Percentiles rank a stretch among this genome's conserved stretches.
phyloP scores from a whole-genome alignment of 2,888 invertebrate species.

The Dyspetes luteomarginatus region DNA sequence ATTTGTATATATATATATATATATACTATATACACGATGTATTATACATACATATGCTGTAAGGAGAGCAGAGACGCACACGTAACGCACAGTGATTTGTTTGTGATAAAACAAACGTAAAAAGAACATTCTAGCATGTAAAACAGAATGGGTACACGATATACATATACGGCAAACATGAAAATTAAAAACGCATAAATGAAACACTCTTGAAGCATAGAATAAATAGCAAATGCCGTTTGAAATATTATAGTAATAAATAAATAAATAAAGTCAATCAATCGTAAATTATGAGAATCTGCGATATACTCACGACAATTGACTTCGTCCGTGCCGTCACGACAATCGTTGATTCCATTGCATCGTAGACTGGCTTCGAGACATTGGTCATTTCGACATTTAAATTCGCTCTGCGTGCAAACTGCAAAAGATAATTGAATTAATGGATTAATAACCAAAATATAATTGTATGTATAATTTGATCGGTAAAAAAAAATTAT shows the following conservation, averaged over 20 bases:
- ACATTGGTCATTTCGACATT: constrained; percentile 87
- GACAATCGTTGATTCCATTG: constrained; percentile 85
- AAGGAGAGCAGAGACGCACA: constrained; percentile 26
- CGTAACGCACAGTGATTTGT: constrained; percentile 18
- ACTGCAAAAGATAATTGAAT: constrained; percentile 79
- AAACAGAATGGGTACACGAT: constrained; percentile 14
- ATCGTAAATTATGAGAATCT: constrained; percentile 17
- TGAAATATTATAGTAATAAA: constrained; percentile 12
- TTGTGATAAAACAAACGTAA: constrained; percentile 33
- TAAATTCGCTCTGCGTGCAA: constrained; percentile 85
- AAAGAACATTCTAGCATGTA: constrained; percentile 24
- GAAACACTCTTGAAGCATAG: constrained; percentile 43
- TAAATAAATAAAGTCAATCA: constrained; percentile 14
- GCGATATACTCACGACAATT: constrained; percentile 85
- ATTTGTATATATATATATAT: neutral
- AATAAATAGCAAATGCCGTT: constrained; percentile 2
- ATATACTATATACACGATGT: neutral
- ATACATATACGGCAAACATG: constrained; percentile 21
- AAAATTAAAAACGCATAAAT: constrained; percentile 41
- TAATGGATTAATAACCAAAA: constrained; percentile 15
- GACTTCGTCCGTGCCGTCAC: constrained; percentile 87
- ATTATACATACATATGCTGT: neutral
- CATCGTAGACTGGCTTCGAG: constrained; percentile 85
- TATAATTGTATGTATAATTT: too few relatives aligned
- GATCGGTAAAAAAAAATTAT: too few relatives aligned